Conservation (phyloP, 2,113 vertebrate genomes). For the Sisor rabdophorus region DNA sequence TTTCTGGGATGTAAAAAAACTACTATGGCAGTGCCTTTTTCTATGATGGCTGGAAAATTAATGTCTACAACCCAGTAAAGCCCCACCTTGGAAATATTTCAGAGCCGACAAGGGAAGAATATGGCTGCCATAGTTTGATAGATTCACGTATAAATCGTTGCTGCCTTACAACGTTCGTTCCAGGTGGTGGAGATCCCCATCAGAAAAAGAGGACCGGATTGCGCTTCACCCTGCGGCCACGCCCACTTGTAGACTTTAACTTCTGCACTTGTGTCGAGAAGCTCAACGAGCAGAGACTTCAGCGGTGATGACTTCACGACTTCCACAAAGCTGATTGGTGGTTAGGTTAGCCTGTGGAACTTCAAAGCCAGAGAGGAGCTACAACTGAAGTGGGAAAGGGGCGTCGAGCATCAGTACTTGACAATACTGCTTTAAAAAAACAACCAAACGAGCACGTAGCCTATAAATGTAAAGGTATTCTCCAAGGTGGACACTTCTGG, state of each 20-base stretch:
- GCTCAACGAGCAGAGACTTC: constrained; percentile 27
- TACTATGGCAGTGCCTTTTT: not conserved
- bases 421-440: constrained; percentile 76
- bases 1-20: no score
- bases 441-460: constrained; percentile 71
- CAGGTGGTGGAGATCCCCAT: constrained; percentile 5
- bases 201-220: constrained; percentile 11
- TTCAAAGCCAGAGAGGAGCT: constrained; percentile 88
- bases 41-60: not conserved
- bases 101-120: not conserved
- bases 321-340: constrained; percentile 79
- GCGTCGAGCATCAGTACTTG: constrained; percentile 83
- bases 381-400: constrained; percentile 82
- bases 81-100: not conserved
- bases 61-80: not conserved
- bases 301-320: constrained; percentile 33
- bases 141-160: constrained; percentile 5
- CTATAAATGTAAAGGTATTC: constrained; percentile 88
- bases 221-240: constrained; percentile 4
- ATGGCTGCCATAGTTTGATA: constrained; percentile 1
- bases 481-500: constrained; percentile 80
- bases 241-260: constrained; percentile 38
- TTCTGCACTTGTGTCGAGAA: constrained; percentile 17
- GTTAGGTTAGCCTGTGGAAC: constrained; percentile 73
- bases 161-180: not conserved